Evolutionary conservation across 2,797 vertebrate species (phyloP).

Genomic region (Lutjanus campechanus): DNA sequence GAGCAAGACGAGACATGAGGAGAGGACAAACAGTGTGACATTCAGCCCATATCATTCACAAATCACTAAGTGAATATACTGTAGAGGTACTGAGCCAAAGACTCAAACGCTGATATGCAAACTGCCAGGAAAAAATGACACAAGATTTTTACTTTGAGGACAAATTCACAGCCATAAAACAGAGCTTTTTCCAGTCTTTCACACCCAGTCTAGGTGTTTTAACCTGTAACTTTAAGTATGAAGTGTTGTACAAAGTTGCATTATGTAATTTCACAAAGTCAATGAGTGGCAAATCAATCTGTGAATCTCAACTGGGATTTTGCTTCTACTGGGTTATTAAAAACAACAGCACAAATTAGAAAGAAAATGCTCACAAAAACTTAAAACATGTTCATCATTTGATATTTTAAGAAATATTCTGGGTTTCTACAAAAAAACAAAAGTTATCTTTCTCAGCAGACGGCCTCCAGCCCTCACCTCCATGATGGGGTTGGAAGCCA

Average conservation of each 20-base stretch:
- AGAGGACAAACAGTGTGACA: neutral
- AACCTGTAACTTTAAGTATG: neutral
- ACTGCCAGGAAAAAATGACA: neutral
- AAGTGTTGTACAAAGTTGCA: neutral
- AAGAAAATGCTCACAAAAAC: neutral
- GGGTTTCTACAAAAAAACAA: too few species aligned
- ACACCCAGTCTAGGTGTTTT: neutral
- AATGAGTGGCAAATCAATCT: neutral
- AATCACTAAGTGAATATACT: neutral
- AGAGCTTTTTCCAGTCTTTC: neutral
- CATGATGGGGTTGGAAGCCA: slow-evolving; percentile 99
- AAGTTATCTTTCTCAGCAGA: neutral
- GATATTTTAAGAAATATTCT: neutral
- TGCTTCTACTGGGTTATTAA: neutral
- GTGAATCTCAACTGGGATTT: neutral
- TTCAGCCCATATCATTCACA: neutral
- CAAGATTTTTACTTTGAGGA: slow-evolving; percentile 2
- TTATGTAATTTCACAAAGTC: neutral
- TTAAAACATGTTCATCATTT: neutral
- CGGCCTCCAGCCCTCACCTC: slow-evolving; percentile 89
- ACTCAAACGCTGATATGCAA: neutral
- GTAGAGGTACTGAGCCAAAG: neutral
- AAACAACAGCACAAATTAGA: neutral
- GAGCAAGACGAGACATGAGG: neutral
- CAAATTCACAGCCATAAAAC: neutral